Evolutionary conservation across 2,888 invertebrate genomes (phyloP).

Genomic region (Drosophila fulvimacula): DNA sequence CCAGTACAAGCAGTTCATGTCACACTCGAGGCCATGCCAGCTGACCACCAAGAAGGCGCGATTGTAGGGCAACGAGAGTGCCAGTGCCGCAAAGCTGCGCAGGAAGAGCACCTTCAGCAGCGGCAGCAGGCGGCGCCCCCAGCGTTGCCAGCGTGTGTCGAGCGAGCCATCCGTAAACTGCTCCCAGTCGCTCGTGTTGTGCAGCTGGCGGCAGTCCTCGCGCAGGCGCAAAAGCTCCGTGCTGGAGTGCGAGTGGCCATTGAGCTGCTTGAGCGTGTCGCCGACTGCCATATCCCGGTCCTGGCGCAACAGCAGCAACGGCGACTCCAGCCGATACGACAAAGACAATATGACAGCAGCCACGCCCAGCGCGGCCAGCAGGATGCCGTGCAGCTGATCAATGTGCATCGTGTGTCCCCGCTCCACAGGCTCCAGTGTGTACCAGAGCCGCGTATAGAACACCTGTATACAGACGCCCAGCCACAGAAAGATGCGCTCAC

Average conservation of each 20-base stretch:
- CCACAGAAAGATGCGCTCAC: constrained; percentile 82
- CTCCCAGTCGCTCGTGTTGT: constrained; percentile 70
- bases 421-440: constrained; percentile 61
- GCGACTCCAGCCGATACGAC: constrained; percentile 75
- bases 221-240: constrained; percentile 69
- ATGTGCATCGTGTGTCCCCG: constrained; percentile 67
- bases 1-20: constrained; percentile 77
- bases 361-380: constrained; percentile 73
- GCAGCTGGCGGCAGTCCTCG: constrained; percentile 72
- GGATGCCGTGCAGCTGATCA: constrained; percentile 82
- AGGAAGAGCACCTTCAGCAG: constrained; percentile 72
- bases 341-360: constrained; percentile 67
- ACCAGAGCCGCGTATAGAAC: constrained; percentile 77
- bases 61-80: constrained; percentile 80
- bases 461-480: constrained; percentile 81
- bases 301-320: constrained; percentile 71
- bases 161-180: constrained; percentile 49
- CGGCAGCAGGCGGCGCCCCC: constrained; percentile 53
- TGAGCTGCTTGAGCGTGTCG: constrained; percentile 63
- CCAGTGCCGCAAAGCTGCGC: constrained; percentile 73
- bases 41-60: constrained; percentile 77
- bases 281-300: constrained; percentile 70
- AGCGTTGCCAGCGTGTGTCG: constrained; percentile 45
- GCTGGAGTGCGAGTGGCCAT: constrained; percentile 51
- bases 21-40: constrained; percentile 73